Evolutionary conservation across 92 coral and sea anemone genomes (phyloP), one percentile per base, ranked within the genome.

Genomic region (Metridium senile): DNA sequence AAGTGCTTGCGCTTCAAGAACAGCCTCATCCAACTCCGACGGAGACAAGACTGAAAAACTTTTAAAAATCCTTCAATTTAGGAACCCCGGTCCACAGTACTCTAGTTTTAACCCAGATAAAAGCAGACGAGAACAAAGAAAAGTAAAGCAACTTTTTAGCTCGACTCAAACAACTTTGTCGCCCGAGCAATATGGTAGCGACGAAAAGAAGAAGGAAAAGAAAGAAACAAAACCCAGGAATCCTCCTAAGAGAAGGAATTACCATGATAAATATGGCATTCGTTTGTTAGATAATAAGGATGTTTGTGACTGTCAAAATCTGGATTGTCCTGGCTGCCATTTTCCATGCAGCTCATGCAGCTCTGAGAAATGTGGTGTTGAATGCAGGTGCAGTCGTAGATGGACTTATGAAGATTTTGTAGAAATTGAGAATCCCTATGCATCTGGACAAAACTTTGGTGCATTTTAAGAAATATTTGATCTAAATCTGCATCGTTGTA

Each of bases 301-400:
- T 78, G 87, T 89, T 9, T 96, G 99, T 68, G 99, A 96, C 69
- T 96, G 99, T 75, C 99, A 96, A 62, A 89, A 93, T 65, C 57
- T 72, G 25, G 81, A 96, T 70, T 96, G 99, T 54, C 93, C 98
- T 0, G 99, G 99, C 0, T 96, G 99, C 25, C 99, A 96, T 66
- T 93, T 89, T 75, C 98, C 99, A 0, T 96, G 99, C 33, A 59
- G 86, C 18, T 89, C 99, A 1, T 96, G 99, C 79, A 97, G 99
- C 8, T 96, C 99, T 32, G 99, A 92, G 70, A 96, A 96, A 63
- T 96, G 99, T 62, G 99, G 99, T 1, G 87, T 92, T 18, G 99
- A 96, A 64, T 96, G 99, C 45, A 93, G 99, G 11, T 96, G 99
- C 57, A 87, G 85, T 65, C 70, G 99, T 58, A 81, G 64, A 26